These are phyloP conservation scores for Mamestra brassicae DNA, from an alignment of 2,888 invertebrate genomes.

Conservation along the genomic window DNA sequence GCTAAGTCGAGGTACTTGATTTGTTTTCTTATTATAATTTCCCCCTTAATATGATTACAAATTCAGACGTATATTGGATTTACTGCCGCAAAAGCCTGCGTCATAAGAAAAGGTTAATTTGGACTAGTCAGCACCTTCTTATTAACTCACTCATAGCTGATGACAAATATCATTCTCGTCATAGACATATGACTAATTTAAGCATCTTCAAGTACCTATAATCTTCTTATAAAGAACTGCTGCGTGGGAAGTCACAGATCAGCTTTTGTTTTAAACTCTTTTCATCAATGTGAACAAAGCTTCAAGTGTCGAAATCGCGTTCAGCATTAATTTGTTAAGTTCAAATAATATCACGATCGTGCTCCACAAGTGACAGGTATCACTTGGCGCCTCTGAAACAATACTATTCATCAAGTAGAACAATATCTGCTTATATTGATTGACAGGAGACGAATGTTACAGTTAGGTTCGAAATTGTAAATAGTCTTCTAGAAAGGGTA, in stretches of 20 bases:
- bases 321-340: slow-evolving; percentile 40
- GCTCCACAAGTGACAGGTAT: slow-evolving; percentile 34
- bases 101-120: no score
- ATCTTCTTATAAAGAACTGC: slow-evolving; percentile 16
- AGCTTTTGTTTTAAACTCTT: slow-evolving; percentile 49
- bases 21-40: no score
- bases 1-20: no score
- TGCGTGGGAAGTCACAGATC: slow-evolving; percentile 36
- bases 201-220: slow-evolving; percentile 1
- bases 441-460: slow-evolving; percentile 7
- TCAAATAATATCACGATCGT: slow-evolving; percentile 46
- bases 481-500: background rate
- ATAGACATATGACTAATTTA: slow-evolving; percentile 23
- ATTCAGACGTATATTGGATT: no score
- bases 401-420: slow-evolving; percentile 38
- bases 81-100: no score
- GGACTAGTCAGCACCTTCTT: background rate
- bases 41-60: no score
- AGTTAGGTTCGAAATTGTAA: background rate
- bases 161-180: slow-evolving; percentile 9
- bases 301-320: slow-evolving; percentile 27
- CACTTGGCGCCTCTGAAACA: slow-evolving; percentile 25
- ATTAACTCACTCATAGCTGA: background rate
- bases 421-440: slow-evolving; percentile 4
- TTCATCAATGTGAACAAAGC: slow-evolving; percentile 38